Conservation (phyloP, 2,888 invertebrate genomes). For the Thecocarcelia acutangulata region DNA sequence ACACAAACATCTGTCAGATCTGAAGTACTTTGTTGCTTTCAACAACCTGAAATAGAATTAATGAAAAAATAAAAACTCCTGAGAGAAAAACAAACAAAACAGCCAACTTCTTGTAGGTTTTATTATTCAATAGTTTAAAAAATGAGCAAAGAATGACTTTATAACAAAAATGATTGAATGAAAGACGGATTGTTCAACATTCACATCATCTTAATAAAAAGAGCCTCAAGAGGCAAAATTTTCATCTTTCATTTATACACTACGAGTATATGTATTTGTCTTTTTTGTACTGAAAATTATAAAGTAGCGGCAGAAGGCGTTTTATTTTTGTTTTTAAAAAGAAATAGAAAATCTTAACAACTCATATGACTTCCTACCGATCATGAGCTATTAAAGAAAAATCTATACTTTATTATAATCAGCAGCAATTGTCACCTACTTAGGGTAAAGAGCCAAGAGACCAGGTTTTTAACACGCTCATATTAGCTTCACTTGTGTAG, state of each 20-base stretch:
- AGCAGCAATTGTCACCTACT: too few relatives aligned
- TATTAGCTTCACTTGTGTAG: too few relatives aligned
- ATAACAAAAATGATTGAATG: slow-evolving; percentile 14
- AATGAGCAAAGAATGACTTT: slow-evolving; percentile 31
- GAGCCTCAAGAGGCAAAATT: slow-evolving; percentile 19
- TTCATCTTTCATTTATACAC: background rate
- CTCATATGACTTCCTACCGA: too few relatives aligned
- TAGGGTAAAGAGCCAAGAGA: too few relatives aligned
- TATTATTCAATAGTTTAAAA: background rate
- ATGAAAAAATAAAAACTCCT: background rate
- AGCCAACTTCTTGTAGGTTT: background rate
- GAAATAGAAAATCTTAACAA: too few relatives aligned
- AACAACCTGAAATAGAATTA: slow-evolving; percentile 15
- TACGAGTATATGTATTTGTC: background rate
- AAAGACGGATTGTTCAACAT: slow-evolving; percentile 1
- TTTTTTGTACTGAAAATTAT: background rate
- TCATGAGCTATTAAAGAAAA: too few relatives aligned
- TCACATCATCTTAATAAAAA: slow-evolving; percentile 16
- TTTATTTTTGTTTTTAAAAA: slow-evolving; percentile 36
- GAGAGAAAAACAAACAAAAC: slow-evolving; percentile 17
- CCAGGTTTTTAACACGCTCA: too few relatives aligned
- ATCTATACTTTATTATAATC: too few relatives aligned
- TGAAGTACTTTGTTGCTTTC: background rate
- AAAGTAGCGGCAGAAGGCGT: slow-evolving; percentile 40
- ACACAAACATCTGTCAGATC: slow-evolving; percentile 55